Percentiles rank a stretch among this genome's conserved stretches.
phyloP scores from a whole-genome alignment of 2,797 vertebrate genomes.

The Melanotaenia trifasciata region DNA sequence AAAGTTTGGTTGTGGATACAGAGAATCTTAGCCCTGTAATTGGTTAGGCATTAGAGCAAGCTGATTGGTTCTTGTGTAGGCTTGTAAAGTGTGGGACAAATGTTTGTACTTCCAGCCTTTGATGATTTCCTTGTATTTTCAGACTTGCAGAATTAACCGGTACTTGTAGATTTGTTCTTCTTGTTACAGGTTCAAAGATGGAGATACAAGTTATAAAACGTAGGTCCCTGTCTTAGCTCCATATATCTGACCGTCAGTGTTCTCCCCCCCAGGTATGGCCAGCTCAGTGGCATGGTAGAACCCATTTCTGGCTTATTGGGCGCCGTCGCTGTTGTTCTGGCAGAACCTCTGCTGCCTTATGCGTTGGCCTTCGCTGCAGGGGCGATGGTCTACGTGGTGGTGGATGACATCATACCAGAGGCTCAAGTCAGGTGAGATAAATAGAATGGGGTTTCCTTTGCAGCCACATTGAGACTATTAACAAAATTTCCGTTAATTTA shows the following conservation, averaged over 20 bases:
- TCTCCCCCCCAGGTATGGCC: constrained; percentile 87
- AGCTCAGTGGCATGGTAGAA: constrained; percentile 97
- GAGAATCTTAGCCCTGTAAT: no score
- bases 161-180: no score
- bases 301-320: constrained; percentile 90
- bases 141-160: no score
- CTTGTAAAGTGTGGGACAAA: no score
- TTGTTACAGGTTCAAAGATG: no score
- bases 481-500: rapidly evolving
- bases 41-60: no score
- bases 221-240: no score
- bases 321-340: constrained; percentile 87
- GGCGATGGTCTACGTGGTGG: constrained; percentile 96
- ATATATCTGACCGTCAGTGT: neutral
- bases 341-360: constrained; percentile 91
- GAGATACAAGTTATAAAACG: no score
- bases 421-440: constrained; percentile 90
- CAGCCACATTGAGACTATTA: neutral
- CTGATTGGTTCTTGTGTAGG: no score
- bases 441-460: neutral
- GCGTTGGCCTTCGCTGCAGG: constrained; percentile 94
- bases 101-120: no score
- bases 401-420: constrained; percentile 97
- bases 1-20: no score
- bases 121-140: no score